phyloP scores from a whole-genome alignment of 2,797 vertebrate genomes.

The Coluber constrictor region DNA sequence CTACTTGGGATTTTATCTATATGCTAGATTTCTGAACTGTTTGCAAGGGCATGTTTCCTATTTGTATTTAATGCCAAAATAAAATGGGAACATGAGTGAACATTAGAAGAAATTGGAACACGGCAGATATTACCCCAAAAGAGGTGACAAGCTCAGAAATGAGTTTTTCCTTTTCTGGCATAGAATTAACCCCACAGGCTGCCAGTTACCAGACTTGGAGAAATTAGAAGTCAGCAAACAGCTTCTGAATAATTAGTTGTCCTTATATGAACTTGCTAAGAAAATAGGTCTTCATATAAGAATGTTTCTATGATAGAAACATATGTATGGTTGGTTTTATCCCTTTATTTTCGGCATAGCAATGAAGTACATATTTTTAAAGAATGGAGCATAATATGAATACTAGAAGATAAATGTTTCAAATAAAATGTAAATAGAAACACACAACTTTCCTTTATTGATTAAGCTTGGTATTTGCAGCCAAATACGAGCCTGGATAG shows the following conservation, averaged over 20 bases:
- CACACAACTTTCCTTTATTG: background rate
- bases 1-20: background rate
- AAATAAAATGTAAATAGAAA: background rate
- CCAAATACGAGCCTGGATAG: background rate
- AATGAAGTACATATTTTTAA: background rate
- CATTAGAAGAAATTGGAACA: slow-evolving; percentile 44
- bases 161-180: slow-evolving; percentile 56
- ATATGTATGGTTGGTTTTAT: background rate
- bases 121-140: slow-evolving; percentile 45
- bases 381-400: background rate
- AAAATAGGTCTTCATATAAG: slow-evolving; percentile 30
- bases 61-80: slow-evolving; percentile 34
- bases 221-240: slow-evolving; percentile 46
- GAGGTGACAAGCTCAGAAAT: slow-evolving; percentile 55
- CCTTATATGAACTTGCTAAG: slow-evolving; percentile 55
- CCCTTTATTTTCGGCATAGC: background rate
- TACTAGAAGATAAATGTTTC: background rate
- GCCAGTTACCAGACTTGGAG: slow-evolving; percentile 49
- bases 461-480: background rate
- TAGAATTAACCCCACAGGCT: slow-evolving; percentile 58
- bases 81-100: slow-evolving; percentile 22
- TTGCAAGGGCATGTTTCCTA: slow-evolving; percentile 14
- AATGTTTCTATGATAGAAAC: slow-evolving; percentile 12
- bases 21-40: slow-evolving; percentile 1
- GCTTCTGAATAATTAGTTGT: slow-evolving; percentile 57